Evolutionary conservation across 1,140 invertebrate species (phyloP), one percentile per base, ranked within the genome.

Genomic region (Drosophila santomea): DNA sequence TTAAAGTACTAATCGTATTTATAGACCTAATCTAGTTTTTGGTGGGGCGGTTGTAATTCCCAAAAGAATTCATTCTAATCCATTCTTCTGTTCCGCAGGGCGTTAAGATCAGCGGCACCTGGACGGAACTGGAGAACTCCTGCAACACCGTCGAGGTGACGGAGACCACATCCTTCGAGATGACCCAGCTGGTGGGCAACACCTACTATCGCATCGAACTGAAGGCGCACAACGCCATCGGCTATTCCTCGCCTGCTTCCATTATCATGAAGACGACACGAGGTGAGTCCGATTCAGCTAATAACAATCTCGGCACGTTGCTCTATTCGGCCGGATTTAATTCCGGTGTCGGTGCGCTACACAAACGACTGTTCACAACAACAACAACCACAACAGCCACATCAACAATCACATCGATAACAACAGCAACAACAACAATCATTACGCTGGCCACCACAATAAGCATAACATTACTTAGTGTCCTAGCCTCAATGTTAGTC

Each of bases 201-300:
- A 96, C 96, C 0, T 95, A 94, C 61, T 98, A 98, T 93, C 95
- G 94, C 80, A 95, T 97, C 76, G 96, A 97, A 89, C 93, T 98
- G 20, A 94, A 95, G 81, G 97, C 97, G 12, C 96, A 97, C 81
- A 98, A 98, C 93, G 92, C 94, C 10, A 96, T 98, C 48, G 97
- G 97, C 47, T 96, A 93, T 91, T 97, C 97, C 73, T 92, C 94
- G 44, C 95, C 97, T 2, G 95, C 95, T 8, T 93, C 95, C 80
- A 94, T 97, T 50, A 94, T 95, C 84, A 94, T 98, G 83, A 96
- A 96, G 93, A 98, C 97, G 43, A 95, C 96, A 77, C 94, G 95
- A 95, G 97, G 97, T 97, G 94, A 96, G 96, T 92, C 81, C 75
- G 91, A 92, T 92, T 91, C 91, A 51, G 95, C 93, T 88, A 91